phyloP scores from a whole-genome alignment of 2,113 vertebrate species.

The Platysternon megacephalum region DNA sequence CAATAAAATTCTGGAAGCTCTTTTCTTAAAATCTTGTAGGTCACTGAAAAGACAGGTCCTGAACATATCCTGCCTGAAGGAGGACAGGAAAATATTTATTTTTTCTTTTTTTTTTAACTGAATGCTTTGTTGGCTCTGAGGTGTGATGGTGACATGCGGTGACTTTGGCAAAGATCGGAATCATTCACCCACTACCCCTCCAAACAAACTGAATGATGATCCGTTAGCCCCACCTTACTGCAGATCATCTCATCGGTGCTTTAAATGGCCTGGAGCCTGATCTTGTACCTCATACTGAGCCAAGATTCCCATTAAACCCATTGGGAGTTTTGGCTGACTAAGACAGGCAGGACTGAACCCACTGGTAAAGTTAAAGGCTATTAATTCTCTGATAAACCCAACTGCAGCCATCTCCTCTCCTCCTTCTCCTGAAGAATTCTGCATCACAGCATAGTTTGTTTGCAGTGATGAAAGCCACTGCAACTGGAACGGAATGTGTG shows the following conservation, averaged over 20 bases:
- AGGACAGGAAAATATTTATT: slow-evolving; percentile 34
- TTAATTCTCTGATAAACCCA: background rate
- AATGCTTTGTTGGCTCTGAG: slow-evolving; percentile 47
- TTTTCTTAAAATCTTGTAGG: slow-evolving; percentile 90
- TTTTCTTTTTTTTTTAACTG: slow-evolving; percentile 65
- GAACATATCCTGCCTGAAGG: slow-evolving; percentile 59
- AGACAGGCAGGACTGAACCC: background rate
- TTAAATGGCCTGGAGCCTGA: background rate
- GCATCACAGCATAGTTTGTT: background rate
- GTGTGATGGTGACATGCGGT: background rate
- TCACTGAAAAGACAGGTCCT: slow-evolving; percentile 80
- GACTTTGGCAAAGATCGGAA: background rate
- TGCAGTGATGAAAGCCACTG: background rate
- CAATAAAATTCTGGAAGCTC: slow-evolving; percentile 83
- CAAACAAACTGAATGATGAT: background rate
- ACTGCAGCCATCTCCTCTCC: background rate
- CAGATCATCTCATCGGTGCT: background rate
- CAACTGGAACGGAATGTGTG: background rate
- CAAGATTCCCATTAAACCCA: slow-evolving; percentile 25
- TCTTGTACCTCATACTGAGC: background rate
- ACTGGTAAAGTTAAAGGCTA: background rate
- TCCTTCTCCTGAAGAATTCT: background rate
- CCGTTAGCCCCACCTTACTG: background rate
- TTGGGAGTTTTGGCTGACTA: background rate
- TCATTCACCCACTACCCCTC: background rate